Conservation (phyloP, 2,113 vertebrate genomes). For the Gallinago jamesoni region DNA sequence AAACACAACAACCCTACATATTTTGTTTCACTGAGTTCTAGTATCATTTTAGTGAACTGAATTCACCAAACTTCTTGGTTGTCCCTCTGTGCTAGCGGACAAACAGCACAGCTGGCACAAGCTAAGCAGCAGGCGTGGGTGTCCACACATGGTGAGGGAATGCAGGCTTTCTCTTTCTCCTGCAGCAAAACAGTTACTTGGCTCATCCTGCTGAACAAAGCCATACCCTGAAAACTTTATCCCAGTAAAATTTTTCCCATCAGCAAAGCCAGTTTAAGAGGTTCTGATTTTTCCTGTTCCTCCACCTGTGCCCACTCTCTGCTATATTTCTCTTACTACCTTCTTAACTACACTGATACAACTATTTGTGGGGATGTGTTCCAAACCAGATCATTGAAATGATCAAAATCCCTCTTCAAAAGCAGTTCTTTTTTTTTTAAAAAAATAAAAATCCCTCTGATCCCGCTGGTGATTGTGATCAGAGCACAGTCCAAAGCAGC, state of each 20-base stretch:
- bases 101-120: not conserved
- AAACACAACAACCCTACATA: too few species aligned
- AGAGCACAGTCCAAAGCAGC: not conserved
- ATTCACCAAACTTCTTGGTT: not conserved
- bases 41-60: not conserved
- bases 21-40: not conserved
- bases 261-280: not conserved
- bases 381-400: not conserved
- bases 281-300: not conserved
- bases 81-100: not conserved
- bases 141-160: not conserved
- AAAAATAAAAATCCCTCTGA: not conserved
- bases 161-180: not conserved
- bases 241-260: not conserved
- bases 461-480: not conserved
- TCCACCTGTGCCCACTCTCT: not conserved
- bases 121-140: accelerated
- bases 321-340: not conserved
- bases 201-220: not conserved
- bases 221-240: not conserved
- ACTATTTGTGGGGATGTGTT: not conserved
- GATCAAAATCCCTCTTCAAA: not conserved
- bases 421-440: not conserved
- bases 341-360: not conserved
- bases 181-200: not conserved